Evolutionary conservation across 2,797 vertebrate genomes (phyloP), one percentile per base, ranked within the genome.

Genomic region (Ctenochaetus hawaiiensis): DNA sequence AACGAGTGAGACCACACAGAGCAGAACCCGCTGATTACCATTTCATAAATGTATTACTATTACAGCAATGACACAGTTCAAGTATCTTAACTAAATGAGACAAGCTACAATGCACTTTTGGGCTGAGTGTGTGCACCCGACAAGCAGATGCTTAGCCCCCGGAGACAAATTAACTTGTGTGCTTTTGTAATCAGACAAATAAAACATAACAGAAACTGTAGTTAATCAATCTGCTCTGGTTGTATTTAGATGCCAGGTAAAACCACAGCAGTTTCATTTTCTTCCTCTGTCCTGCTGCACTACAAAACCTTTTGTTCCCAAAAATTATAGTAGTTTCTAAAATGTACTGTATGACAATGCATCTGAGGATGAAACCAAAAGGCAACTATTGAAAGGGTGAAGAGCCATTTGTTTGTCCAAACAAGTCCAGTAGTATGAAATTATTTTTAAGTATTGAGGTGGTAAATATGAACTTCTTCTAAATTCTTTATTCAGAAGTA

Each of bases 21-120:
- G 80, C 83, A 84, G 77, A 84, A 78, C 80, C 87, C 72, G 83
- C 83, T 85, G 75, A 86, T 85, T 79, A 87, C 72, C 86, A 82
- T 88, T 90, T 91, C 84, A 89, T 74, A 78, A 75, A 86, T 80
- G 77, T 86, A 83, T 87, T 84, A 87, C 73, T 89, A 16, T 39
- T 54, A 39, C 78, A 86, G 86, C 87, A 82, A 74, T 30, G 75
- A 85, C 72, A 80, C 79, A 84, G 72, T 87, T 67, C 62, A 89
- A 89, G 85, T 92, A 90, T 91, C 84, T 87, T 81, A 74, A 86
- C 77, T 74, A 77, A 80, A 78, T 61, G 78, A 78, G 87, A 87
- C 72, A 82, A 86, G 89, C 93, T 91, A 77, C 79, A 85, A 91
- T 90, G 94, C 93, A 95, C 92, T 93, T 95, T 94, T 89, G 86